A percentile compares a stretch with the other conserved stretches of the same genome.
Evolutionary conservation across 2,888 invertebrate genomes (phyloP).

Genomic region (Eupithecia subfuscata): DNA sequence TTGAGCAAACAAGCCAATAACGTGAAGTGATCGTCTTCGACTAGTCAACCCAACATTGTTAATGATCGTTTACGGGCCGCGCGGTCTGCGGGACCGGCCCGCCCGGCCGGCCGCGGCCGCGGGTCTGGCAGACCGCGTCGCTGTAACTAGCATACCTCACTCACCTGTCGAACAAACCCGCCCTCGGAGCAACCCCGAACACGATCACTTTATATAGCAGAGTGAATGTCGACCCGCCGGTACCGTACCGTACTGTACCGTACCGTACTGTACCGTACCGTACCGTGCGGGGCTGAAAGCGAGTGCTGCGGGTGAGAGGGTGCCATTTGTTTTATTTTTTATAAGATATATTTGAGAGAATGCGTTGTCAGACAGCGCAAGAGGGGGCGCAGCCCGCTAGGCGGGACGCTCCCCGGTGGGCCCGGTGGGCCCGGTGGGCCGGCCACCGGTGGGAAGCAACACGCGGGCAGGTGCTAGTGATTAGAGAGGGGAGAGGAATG

Average conservation of each 20-base stretch:
- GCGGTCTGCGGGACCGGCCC: background rate
- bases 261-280: background rate
- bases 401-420: background rate
- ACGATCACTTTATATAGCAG: conserved; percentile 6
- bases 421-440: no score
- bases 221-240: background rate
- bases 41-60: conserved; percentile 27
- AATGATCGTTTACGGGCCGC: conserved; percentile 1
- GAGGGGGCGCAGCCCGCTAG: background rate
- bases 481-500: conserved; percentile 12
- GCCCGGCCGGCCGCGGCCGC: no score
- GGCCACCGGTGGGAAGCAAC: background rate
- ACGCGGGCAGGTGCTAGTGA: conserved; percentile 6
- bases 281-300: background rate
- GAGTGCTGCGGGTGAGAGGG: conserved; percentile 9
- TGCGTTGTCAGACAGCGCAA: conserved; percentile 22
- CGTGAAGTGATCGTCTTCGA: conserved; percentile 17
- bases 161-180: conserved; percentile 5
- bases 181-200: background rate
- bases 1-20: background rate
- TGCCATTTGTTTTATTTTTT: conserved; percentile 8
- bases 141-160: background rate
- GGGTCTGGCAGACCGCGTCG: background rate
- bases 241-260: background rate
- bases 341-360: conserved; percentile 12